Percentiles rank a stretch among this genome's conserved stretches.
Conservation (phyloP, 2,113 vertebrate genomes). For the Carassius auratus region DNA sequence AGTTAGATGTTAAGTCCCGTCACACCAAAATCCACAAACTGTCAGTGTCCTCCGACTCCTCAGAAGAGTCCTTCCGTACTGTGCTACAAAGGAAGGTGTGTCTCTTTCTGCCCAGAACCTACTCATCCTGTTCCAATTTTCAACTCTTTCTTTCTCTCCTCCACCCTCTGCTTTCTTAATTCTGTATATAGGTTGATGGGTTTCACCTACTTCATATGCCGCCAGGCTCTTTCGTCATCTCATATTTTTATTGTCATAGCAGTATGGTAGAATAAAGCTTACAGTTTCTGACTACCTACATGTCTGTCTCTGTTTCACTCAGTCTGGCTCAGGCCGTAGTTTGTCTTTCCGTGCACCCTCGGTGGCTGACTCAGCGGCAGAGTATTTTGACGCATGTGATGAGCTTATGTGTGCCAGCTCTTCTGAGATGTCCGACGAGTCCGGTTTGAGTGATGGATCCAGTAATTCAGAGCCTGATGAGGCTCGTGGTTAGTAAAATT, state of each 20-base stretch:
- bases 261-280: neutral
- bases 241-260: neutral
- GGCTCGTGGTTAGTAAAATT: conserved; percentile 58
- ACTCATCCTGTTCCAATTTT: conserved; percentile 8
- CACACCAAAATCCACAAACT: conserved; percentile 77
- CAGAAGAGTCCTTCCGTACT: conserved; percentile 76
- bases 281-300: conserved; percentile 1
- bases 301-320: conserved; percentile 38
- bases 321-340: conserved; percentile 67
- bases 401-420: conserved; percentile 78
- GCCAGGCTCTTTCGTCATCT: neutral
- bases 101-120: conserved; percentile 20
- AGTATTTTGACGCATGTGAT: conserved; percentile 84
- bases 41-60: conserved; percentile 78
- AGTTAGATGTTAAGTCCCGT: conserved; percentile 66
- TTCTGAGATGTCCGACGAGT: conserved; percentile 79
- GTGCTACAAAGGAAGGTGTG: conserved; percentile 77
- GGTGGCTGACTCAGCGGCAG: conserved; percentile 78
- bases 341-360: conserved; percentile 68
- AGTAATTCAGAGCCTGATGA: conserved; percentile 73
- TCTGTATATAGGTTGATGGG: conserved; percentile 9
- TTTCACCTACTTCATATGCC: conserved; percentile 7
- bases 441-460: conserved; percentile 75
- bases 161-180: neutral
- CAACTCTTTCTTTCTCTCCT: neutral